phyloP scores from a whole-genome alignment of 2,113 vertebrate genomes.

The Macquaria australasica region DNA sequence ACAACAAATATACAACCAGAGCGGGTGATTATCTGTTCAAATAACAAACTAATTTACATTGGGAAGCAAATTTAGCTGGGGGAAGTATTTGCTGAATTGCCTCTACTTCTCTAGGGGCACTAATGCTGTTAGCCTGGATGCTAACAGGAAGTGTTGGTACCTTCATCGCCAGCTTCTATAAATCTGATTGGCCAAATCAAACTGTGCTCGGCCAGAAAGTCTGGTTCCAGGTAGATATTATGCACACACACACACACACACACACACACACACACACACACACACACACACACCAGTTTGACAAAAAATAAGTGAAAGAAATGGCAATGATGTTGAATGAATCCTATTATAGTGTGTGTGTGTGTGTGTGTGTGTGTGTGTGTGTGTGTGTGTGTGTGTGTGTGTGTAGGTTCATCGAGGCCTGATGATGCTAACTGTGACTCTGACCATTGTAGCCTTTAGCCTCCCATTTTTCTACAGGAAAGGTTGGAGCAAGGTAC shows the following conservation, averaged over 20 bases:
- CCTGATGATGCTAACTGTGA: constrained; percentile 86
- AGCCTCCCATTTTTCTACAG: constrained; percentile 89
- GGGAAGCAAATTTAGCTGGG: too few relatives aligned
- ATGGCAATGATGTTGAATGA: neutral
- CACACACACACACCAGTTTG: neutral
- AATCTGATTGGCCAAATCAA: constrained; percentile 85
- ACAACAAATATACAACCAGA: too few relatives aligned
- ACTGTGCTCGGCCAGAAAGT: constrained; percentile 85
- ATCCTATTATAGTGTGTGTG: constrained; percentile 46
- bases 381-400: constrained; percentile 55
- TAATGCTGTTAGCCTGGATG: constrained; percentile 92
- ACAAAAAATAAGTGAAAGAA: neutral
- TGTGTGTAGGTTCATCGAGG: constrained; percentile 86
- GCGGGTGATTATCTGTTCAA: too few relatives aligned
- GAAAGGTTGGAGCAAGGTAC: constrained; percentile 88
- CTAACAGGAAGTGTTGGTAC: constrained; percentile 86
- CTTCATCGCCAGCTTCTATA: constrained; percentile 89
- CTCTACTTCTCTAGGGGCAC: constrained; percentile 75
- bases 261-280: constrained; percentile 54
- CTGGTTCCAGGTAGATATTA: constrained; percentile 88
- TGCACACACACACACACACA: neutral
- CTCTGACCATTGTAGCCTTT: constrained; percentile 85
- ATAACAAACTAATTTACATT: neutral
- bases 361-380: constrained; percentile 71
- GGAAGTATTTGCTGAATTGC: neutral